Base-by-base conservation (phyloP, 2,797 vertebrate genomes). In the Manis pentadactyla region DNA sequence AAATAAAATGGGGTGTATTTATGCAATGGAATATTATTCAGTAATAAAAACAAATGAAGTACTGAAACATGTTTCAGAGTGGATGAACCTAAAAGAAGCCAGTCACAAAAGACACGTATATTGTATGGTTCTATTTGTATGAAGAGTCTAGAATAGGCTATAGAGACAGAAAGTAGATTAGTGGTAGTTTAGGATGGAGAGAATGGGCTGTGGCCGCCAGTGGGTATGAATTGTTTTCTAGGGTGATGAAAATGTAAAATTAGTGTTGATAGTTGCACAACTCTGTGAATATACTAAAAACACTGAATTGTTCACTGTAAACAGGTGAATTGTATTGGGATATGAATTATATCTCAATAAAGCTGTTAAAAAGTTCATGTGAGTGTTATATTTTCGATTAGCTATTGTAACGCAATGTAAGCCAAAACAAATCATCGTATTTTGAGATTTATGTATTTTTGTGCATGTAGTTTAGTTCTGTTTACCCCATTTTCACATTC, bases 41-140 rank as follows among this genome's bases (percentile, higher is more conserved):
- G 11, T n/a, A 69, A 23, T 94, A 75, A 90, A 55, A 94, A 42
- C 21, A 66, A 81, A 57, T 69, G 42, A 92, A 94, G n/a, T 61
- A 37, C 27, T 64, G 31, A 53, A 75, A 55, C 10, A 39, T 93
- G 31, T 34, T 73, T 37, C 4, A 73, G 46, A 7, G 9, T 82
- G 31, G 53, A 29, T 93, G 39, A 95, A 74, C 39, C 64, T 82
- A 83, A 63, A 34, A 90, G 59, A 85, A 39, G 39, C 53, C 12
- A 63, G 21, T 82, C 68, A 83, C 25, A 69, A 57, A 77, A 94
- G 57, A 31, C 34, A 46, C 3, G 29, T 39, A 13, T 46, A 21
- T 59, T 87, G 7, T 42, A 31, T 87, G 78, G 31, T 79, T 84
- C 17, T 63, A 7, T 92, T 87, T 59, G 49, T 90, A 66, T 79